Percentiles rank a stretch among this genome's conserved stretches.
Conservation (phyloP, 2,797 vertebrate genomes). For the Melanotaenia trifasciata region DNA sequence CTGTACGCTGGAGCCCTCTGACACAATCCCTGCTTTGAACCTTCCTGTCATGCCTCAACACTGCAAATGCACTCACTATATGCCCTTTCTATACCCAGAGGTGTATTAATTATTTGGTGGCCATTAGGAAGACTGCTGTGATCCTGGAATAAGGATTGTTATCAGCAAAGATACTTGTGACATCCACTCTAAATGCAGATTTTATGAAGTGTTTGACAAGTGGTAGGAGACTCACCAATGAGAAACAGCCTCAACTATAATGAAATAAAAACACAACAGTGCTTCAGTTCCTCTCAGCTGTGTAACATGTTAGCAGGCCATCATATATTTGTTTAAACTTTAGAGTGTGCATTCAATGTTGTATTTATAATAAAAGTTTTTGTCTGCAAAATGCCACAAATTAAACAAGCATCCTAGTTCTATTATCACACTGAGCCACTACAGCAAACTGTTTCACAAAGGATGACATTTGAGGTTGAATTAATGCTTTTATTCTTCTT, state of each 20-base stretch:
- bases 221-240: constrained; percentile 44
- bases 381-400: not conserved
- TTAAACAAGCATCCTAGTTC: not conserved
- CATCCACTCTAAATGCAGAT: constrained; percentile 78
- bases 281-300: constrained; percentile 55
- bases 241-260: constrained; percentile 63
- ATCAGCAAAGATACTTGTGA: constrained; percentile 47
- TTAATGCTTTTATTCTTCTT: constrained; percentile 16
- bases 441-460: constrained; percentile 28
- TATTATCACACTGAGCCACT: not conserved
- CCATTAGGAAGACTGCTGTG: constrained; percentile 52
- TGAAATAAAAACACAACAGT: constrained; percentile 67
- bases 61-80: constrained; percentile 17
- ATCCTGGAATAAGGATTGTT: constrained; percentile 41
- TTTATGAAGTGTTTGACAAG: constrained; percentile 70
- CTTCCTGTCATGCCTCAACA: constrained; percentile 39
- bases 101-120: constrained; percentile 71
- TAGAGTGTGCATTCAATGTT: not conserved
- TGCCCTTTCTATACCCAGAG: constrained; percentile 37
- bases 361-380: not conserved
- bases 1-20: constrained; percentile 20
- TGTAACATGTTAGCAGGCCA: constrained; percentile 53
- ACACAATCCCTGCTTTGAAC: constrained; percentile 43
- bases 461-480: not conserved
- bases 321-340: not conserved